Evolutionary conservation across 2,113 vertebrate species (phyloP).

Genomic region (Chionodraco myersi): DNA sequence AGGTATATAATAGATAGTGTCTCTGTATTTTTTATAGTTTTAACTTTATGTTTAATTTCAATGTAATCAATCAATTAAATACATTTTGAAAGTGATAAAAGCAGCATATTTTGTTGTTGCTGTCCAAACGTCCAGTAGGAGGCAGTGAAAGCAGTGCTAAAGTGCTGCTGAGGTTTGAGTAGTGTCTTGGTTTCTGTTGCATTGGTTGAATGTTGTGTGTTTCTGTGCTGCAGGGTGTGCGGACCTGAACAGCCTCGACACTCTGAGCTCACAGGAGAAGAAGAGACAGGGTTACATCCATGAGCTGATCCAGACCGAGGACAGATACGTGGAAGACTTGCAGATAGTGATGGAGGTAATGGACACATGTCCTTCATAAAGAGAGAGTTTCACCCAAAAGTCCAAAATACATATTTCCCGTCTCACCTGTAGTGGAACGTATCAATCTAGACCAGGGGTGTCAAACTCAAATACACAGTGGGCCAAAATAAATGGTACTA

Average conservation of each 20-base stretch:
- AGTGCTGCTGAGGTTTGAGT: neutral
- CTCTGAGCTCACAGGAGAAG: conserved; percentile 91
- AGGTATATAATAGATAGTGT: no score
- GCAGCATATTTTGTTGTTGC: neutral
- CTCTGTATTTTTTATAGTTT: no score
- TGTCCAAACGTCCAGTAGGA: conserved; percentile 21
- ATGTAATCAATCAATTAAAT: no score
- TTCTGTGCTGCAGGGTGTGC: conserved; percentile 88
- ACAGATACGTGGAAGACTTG: conserved; percentile 92
- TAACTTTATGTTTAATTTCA: no score
- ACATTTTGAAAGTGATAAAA: no score
- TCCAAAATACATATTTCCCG: no score
- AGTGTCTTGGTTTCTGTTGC: neutral
- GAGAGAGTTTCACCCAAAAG: no score
- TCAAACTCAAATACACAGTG: no score
- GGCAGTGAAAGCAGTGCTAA: conserved; percentile 24
- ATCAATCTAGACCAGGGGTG: no score
- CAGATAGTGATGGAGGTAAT: conserved; percentile 93
- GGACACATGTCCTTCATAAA: neutral
- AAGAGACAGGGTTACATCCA: conserved; percentile 97
- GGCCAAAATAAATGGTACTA: no score
- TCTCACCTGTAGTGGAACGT: no score
- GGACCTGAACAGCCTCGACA: conserved; percentile 90
- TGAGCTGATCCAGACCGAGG: conserved; percentile 94
- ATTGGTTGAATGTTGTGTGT: neutral